Evolutionary conservation across 2,113 vertebrate genomes (phyloP).

Genomic region (Paradoxurus hermaphroditus): DNA sequence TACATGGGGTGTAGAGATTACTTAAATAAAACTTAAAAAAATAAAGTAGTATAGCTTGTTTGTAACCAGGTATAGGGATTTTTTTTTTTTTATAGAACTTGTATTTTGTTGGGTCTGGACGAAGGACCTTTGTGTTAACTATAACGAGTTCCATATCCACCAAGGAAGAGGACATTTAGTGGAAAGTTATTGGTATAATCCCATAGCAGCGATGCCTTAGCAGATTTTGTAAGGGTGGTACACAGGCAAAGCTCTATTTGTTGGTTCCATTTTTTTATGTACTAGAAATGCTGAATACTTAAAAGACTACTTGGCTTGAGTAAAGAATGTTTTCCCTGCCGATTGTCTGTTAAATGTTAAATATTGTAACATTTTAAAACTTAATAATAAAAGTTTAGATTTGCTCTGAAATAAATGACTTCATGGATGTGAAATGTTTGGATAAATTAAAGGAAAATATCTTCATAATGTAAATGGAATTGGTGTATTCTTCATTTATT

Average conservation of each 20-base stretch:
- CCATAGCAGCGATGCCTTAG: neutral
- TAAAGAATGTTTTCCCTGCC: neutral
- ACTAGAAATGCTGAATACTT: neutral
- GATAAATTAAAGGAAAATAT: slow-evolving; percentile 56
- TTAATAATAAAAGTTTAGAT: slow-evolving; percentile 46
- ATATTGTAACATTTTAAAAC: slow-evolving; percentile 55
- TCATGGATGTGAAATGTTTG: slow-evolving; percentile 53
- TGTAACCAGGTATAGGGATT: neutral
- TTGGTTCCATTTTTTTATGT: neutral
- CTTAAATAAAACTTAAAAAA: too few species aligned
- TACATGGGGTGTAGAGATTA: too few species aligned
- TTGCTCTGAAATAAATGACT: slow-evolving; percentile 60
- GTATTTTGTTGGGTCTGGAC: neutral
- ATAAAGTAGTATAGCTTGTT: neutral
- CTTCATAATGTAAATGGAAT: slow-evolving; percentile 46
- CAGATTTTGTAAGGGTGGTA: neutral
- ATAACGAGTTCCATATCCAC: neutral
- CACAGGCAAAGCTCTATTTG: neutral
- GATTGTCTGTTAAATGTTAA: slow-evolving; percentile 35
- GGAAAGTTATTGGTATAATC: neutral
- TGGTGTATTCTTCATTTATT: slow-evolving; percentile 44
- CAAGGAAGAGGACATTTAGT: neutral
- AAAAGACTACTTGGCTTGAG: neutral
- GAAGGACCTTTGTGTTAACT: neutral
- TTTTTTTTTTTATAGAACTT: neutral